Percentiles rank a stretch among this genome's conserved stretches.
phyloP scores from a whole-genome alignment of 2,113 vertebrate genomes.

The Nyctereutes procyonoides region DNA sequence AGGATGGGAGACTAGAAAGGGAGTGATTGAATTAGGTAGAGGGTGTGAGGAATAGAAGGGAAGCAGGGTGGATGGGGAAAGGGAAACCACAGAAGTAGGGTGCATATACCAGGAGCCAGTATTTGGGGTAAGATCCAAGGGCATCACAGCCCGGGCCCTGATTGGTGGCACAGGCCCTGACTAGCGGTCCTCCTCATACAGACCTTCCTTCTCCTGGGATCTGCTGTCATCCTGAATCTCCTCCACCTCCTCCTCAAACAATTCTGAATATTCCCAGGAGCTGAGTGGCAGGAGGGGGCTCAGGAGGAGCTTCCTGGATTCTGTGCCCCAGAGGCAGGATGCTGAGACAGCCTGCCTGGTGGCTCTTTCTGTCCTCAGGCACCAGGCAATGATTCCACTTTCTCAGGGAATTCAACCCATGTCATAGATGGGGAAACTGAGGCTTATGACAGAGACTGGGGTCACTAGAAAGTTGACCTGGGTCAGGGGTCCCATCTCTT shows the following conservation, averaged over 20 bases:
- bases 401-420: too few species aligned
- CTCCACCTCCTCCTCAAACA: neutral
- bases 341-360: too few species aligned
- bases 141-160: neutral
- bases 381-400: too few species aligned
- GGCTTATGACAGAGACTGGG: too few species aligned
- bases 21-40: neutral
- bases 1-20: too few species aligned
- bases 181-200: neutral
- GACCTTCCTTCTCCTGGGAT: neutral
- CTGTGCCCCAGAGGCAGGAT: neutral
- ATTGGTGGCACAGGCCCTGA: neutral
- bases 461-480: too few species aligned
- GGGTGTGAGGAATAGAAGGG: too few species aligned
- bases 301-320: neutral
- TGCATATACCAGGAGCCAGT: neutral
- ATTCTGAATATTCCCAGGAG: neutral
- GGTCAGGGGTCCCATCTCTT: too few species aligned
- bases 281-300: neutral
- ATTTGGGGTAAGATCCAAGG: neutral
- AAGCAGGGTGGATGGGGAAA: neutral
- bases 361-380: too few species aligned
- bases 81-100: neutral
- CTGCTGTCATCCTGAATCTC: neutral
- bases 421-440: too few species aligned